phyloP scores from a whole-genome alignment of 2,113 vertebrate species.

The Empidonax alnorum region DNA sequence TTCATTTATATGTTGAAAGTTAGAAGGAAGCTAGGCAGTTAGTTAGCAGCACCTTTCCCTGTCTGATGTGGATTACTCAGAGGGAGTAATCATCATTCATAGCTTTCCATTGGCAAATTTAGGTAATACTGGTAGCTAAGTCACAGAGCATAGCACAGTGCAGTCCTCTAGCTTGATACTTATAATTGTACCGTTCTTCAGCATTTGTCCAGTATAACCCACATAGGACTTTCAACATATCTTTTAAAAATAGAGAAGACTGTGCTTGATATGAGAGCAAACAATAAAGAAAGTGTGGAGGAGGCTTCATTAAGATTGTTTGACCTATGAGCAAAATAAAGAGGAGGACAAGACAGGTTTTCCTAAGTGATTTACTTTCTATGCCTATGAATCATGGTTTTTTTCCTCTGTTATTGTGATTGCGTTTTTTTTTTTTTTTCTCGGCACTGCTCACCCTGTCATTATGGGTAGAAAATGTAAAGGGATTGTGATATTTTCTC shows the following conservation, averaged over 20 bases:
- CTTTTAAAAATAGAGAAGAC: constrained; percentile 18
- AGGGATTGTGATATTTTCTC: constrained; percentile 36
- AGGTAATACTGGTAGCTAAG: neutral
- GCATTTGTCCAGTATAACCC: neutral
- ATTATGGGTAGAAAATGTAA: constrained; percentile 46
- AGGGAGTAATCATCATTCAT: neutral
- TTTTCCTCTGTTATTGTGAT: constrained; percentile 38
- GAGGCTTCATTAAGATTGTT: constrained; percentile 50
- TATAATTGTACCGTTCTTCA: neutral
- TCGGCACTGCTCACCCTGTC: constrained; percentile 19
- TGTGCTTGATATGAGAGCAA: neutral
- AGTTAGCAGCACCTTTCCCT: neutral
- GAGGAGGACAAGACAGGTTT: constrained; percentile 35
- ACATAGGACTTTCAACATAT: neutral
- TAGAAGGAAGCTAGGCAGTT: neutral
- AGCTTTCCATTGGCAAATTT: neutral
- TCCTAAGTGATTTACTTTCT: constrained; percentile 36
- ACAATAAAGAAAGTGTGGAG: neutral
- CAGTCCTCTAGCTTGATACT: neutral
- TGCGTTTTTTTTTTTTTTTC: constrained; percentile 30
- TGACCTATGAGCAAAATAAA: constrained; percentile 27
- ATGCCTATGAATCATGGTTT: constrained; percentile 10
- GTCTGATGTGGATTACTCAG: neutral
- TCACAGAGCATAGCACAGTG: neutral
- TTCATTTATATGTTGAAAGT: constrained; percentile 10